Evolutionary conservation across 2,113 vertebrate species (phyloP), one percentile per base, ranked within the genome.

Genomic region (Nyctibius bracteatus): DNA sequence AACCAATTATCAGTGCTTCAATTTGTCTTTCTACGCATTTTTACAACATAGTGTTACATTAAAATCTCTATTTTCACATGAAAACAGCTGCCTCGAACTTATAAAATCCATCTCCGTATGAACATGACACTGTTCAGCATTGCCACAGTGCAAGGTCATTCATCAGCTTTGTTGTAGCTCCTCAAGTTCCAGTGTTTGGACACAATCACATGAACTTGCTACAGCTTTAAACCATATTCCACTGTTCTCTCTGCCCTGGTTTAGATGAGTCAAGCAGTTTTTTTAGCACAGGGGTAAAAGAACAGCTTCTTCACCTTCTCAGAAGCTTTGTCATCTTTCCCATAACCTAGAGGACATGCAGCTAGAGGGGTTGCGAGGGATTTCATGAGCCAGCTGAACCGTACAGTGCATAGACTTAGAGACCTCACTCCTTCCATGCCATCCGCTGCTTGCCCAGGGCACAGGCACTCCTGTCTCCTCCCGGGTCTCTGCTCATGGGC

Each of bases 51-150:
- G 20, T 7, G 28, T 54, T 90, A 55, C 71, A 41, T 67, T 75
- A 85, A 75, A 96, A 73, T 73, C 62, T 93, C 81, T 80, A 1
- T 68, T 96, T 95, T 78, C 44, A 87, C 41, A 35, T 90, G 51
- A 79, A 92, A 93, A 47, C 55, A 35, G 8, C 71, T 91, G 52
- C 61, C 61, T 77, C 11, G 3, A 55, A 82, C 52, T 73, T 79
- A 63, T 10, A 78, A 94, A 95, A 92, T 35, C 66, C 73, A 61
- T 89, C 78, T 70, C 70, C 18, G 3, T 59, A 21, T 27, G 73
- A 87, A 71, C 21, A 7, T 61, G 77, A 30, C 52, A 14, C 82
- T 78, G 62, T 65, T 87, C 77, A 81, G 80, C 73, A 10, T 15
- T 91, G 86, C 80, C 61, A 33, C 54, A 52, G 47, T 24, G 30